phyloP scores from a whole-genome alignment of 2,113 vertebrate genomes.

The Myrmecobius fasciatus region DNA sequence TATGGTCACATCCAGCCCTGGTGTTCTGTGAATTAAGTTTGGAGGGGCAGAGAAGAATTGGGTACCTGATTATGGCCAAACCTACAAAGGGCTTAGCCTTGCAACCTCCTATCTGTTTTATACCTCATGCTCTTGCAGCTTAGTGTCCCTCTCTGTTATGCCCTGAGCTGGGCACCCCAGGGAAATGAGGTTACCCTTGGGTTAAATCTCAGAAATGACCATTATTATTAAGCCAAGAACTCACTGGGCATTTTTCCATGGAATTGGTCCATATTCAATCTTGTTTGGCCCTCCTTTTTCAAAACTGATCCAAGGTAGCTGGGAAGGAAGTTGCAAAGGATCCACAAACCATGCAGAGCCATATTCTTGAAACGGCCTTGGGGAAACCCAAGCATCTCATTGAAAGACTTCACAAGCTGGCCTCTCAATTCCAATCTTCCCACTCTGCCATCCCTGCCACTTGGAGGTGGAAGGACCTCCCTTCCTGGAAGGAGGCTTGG shows the following conservation, averaged over 20 bases:
- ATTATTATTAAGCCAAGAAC: not conserved
- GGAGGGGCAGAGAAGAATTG: not conserved
- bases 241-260: not conserved
- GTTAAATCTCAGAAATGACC: constrained; percentile 10
- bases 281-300: not conserved
- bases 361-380: not conserved
- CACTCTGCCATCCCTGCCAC: too few relatives aligned
- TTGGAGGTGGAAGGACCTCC: not conserved
- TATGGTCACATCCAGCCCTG: not conserved
- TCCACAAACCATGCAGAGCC: not conserved
- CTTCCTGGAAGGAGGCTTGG: not conserved
- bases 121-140: not conserved
- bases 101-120: not conserved
- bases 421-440: not conserved
- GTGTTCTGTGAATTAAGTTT: not conserved
- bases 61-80: not conserved
- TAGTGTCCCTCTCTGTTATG: not conserved
- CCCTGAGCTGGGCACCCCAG: not conserved
- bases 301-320: not conserved
- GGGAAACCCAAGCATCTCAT: not conserved
- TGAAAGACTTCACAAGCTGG: not conserved
- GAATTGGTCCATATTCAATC: not conserved
- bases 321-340: not conserved
- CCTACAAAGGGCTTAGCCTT: not conserved
- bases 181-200: constrained; percentile 17